Evolutionary conservation across 2,797 vertebrate genomes (phyloP), one percentile per base, ranked within the genome.

Genomic region (Mastacembelus armatus): DNA sequence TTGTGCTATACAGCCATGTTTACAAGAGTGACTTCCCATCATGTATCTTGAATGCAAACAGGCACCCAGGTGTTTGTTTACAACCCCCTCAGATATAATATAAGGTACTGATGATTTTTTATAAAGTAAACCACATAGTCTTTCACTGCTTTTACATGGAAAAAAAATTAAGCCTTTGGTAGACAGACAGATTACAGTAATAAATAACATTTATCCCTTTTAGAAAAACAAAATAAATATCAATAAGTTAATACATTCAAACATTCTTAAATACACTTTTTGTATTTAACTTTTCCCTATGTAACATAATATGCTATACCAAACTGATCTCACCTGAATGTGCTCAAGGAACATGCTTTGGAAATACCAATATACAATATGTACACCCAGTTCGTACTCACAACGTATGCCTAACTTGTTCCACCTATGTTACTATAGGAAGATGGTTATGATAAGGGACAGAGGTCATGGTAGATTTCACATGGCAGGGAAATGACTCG

Each of bases 181-280:
- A 95, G 89, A 89, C 90, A 93, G 85, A 81, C 89, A 93, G 88
- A 94, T 72, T 42, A 71, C 42, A 63, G 39, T 52, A 94, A 95
- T 95, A 95, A 95, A 97, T 96, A 92, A 87, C 66, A 77, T 84
- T 66, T 78, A 79, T 83, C 76, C 10, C 26, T 71, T 77, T 91
- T 90, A 91, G 88, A 94, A 93, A 95, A 92, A 86, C 85, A 91
- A 94, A 81, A 94, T 92, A 98, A 98, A 97, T 98, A 98, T 92
- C 92, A 96, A 95, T 97, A 98, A 97, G 91, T 98, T 97, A 93
- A 83, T 87, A 82, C 93, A 93, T 92, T 93, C 81, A 73, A 58
- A 32, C 71, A 71, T 94, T 91, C 93, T 96, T 97, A 97, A 96
- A 97, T 97, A 97, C 91, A 89, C 91, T 71, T 81, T 51, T 33